A percentile compares a stretch with the other conserved stretches of the same genome.
Conservation (phyloP, 2,113 vertebrate species). For the Carettochelys insculpta region DNA sequence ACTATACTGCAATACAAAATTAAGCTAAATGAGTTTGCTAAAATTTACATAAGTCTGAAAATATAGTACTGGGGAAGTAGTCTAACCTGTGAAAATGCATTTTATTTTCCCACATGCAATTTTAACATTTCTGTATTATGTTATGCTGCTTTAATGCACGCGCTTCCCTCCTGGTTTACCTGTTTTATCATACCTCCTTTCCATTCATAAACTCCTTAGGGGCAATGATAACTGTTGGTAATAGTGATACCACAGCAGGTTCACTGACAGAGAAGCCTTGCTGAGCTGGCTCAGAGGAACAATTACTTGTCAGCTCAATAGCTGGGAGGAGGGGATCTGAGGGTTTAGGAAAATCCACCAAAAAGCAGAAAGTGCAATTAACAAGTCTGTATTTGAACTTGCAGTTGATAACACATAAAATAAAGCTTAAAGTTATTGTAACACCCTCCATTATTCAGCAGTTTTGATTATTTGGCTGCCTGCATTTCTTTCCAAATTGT, state of each 20-base stretch:
- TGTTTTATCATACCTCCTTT: constrained; percentile 63
- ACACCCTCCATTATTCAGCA: background rate
- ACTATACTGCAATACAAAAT: constrained; percentile 42
- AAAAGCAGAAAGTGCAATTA: constrained; percentile 44
- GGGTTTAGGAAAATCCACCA: constrained; percentile 52
- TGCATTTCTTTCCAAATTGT: background rate
- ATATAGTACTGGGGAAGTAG: constrained; percentile 23
- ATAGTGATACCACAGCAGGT: constrained; percentile 64
- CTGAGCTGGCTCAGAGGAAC: constrained; percentile 60
- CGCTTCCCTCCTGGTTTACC: constrained; percentile 38
- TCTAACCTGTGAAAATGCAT: constrained; percentile 35
- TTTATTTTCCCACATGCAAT: constrained; percentile 42
- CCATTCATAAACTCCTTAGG: constrained; percentile 54
- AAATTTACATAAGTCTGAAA: constrained; percentile 41
- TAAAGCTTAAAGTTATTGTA: constrained; percentile 31
- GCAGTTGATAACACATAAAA: constrained; percentile 5
- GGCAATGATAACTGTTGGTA: constrained; percentile 61
- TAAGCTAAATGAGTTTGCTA: constrained; percentile 21
- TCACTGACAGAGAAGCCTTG: constrained; percentile 48
- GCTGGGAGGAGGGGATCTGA: constrained; percentile 28
- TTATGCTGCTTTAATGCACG: constrained; percentile 60
- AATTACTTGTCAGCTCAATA: constrained; percentile 61
- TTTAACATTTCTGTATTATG: constrained; percentile 40
- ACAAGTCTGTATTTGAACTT: constrained; percentile 26
- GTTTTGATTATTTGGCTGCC: background rate